Conservation (phyloP, 2,888 invertebrate genomes). For the Ectobius pallidus region DNA sequence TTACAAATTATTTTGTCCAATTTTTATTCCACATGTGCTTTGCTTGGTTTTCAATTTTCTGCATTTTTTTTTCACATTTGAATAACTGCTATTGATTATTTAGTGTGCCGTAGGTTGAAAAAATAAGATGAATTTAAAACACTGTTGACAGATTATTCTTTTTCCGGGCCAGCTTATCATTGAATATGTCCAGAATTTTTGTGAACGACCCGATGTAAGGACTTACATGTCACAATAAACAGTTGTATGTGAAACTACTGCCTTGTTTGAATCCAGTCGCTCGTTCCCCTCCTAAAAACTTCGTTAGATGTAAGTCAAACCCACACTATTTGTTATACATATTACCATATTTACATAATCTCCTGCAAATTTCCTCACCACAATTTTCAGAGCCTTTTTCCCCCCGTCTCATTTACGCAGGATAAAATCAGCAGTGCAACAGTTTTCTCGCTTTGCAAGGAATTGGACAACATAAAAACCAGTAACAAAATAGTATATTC, state of each 20-base stretch:
- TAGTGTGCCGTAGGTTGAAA: slow-evolving; percentile 44
- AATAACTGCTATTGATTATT: slow-evolving; percentile 40
- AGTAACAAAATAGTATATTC: no score
- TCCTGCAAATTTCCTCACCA: no score
- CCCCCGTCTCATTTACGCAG: no score
- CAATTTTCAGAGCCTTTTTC: no score
- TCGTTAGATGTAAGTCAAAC: no score
- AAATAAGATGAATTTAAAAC: slow-evolving; percentile 38
- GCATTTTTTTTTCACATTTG: slow-evolving; percentile 40
- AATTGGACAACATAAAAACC: no score
- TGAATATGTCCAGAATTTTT: slow-evolving; percentile 58
- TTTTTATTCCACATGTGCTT: slow-evolving; percentile 43
- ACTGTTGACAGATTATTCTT: slow-evolving; percentile 50
- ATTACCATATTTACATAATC: no score
- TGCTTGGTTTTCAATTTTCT: slow-evolving; percentile 44
- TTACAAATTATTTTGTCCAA: slow-evolving; percentile 39
- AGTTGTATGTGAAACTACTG: slow-evolving; percentile 68
- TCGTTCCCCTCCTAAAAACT: no score
- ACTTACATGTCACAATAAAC: slow-evolving; percentile 67
- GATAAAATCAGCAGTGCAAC: no score
- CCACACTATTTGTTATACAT: no score
- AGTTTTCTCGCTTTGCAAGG: no score
- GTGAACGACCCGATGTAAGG: slow-evolving; percentile 58
- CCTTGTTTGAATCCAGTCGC: no score
- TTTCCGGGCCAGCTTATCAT: slow-evolving; percentile 54